Conservation (phyloP, 2,888 invertebrate species). For the Rhamnusium bicolor region DNA sequence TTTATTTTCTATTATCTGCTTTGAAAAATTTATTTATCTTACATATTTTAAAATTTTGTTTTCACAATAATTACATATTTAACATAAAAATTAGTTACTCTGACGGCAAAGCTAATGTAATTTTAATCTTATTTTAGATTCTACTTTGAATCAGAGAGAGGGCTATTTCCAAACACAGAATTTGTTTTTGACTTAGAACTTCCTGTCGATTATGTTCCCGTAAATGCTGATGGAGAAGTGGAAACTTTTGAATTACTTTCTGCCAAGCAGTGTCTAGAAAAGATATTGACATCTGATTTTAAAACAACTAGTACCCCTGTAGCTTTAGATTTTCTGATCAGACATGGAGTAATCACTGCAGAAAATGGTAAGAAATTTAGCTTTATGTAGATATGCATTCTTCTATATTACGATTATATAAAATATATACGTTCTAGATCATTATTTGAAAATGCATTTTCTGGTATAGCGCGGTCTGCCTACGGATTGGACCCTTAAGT, state of each 20-base stretch:
- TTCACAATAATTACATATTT: too few relatives aligned
- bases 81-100: too few relatives aligned
- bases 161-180: constrained; percentile 94
- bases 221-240: constrained; percentile 95
- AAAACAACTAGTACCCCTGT: constrained; percentile 96
- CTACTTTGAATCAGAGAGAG: constrained; percentile 93
- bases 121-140: constrained; percentile 75
- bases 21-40: too few relatives aligned
- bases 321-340: constrained; percentile 91
- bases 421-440: too few relatives aligned
- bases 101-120: neutral
- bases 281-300: constrained; percentile 87
- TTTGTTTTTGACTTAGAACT: constrained; percentile 95
- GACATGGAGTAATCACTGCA: constrained; percentile 90
- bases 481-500: too few relatives aligned
- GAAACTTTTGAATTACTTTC: constrained; percentile 91
- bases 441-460: too few relatives aligned
- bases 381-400: constrained; percentile 36
- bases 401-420: too few relatives aligned
- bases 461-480: too few relatives aligned
- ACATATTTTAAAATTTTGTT: too few relatives aligned
- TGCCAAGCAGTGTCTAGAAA: constrained; percentile 86
- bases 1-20: too few relatives aligned
- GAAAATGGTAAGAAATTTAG: constrained; percentile 82
- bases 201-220: constrained; percentile 91